Evolutionary conservation across 2,113 vertebrate species (phyloP), one percentile per base, ranked within the genome.

Genomic region (Amia ocellicauda): DNA sequence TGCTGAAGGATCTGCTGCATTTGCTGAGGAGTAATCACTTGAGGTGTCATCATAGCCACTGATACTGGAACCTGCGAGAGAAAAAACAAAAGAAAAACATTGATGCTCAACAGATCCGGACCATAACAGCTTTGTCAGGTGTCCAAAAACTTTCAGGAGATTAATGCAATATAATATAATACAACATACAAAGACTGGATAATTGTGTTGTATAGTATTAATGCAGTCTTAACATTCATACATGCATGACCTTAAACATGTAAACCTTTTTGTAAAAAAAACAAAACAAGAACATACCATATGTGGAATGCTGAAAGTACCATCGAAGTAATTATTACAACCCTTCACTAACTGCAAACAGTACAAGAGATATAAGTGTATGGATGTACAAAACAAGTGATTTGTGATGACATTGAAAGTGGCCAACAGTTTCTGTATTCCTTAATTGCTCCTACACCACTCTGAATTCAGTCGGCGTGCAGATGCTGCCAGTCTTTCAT

Each of bases 31-130:
- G 97, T 99, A 92, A 99, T 99, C 85, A 99, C 97, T 92, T 99
- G 97, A 83, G 97, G 97, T 87, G 96, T 98, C 97, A 99, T 99
- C 97, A 99, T 99, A 98, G 97, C 97, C 94, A 98, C 93, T 89
- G 96, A 98, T 78, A 96, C 93, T 85, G 97, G 94, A 76, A 98
- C 93, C 97, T 99, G 69, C 61, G 69, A 19, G 24, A 49, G 71
- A 70, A 73, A 70, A 36, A 73, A 45, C 75, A 40, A 72, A 10
- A 71, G 7, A 58, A 22, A 56, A 29, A 41, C 40, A 29, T 24
- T 27, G 5, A 40, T 36, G n/a, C n/a, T n/a, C n/a, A n/a, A n/a
- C n/a, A n/a, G n/a, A n/a, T n/a, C n/a, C n/a, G n/a, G n/a, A n/a
- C n/a, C n/a, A n/a, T n/a, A n/a, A n/a, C n/a, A n/a, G n/a, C n/a